Evolutionary conservation across 2,888 invertebrate genomes (phyloP).

Genomic region (Plagodis dolabraria): DNA sequence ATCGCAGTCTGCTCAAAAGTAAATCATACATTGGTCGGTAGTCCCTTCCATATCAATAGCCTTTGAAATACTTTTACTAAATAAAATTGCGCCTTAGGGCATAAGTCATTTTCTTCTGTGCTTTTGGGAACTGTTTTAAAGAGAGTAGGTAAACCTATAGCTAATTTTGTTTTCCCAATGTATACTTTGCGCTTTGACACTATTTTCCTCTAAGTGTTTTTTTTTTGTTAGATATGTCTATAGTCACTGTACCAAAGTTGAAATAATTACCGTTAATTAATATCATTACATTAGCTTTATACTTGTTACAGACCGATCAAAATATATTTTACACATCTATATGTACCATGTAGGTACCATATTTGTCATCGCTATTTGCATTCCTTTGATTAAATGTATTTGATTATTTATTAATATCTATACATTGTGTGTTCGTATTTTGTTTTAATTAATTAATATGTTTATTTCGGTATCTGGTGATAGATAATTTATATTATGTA

Average conservation of each 20-base stretch:
- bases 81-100: no score
- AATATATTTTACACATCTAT: no score
- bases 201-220: not conserved
- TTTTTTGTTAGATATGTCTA: constrained; percentile 1
- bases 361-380: not conserved
- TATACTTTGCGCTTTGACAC: no score
- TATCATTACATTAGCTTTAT: not conserved
- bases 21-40: no score
- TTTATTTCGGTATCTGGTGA: not conserved
- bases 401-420: not conserved
- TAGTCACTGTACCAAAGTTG: constrained; percentile 31
- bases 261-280: constrained; percentile 14
- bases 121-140: no score
- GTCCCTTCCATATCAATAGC: no score
- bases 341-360: no score
- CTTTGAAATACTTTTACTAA: no score
- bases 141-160: no score
- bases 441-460: not conserved
- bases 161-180: no score
- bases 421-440: not conserved
- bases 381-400: not conserved
- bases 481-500: not conserved
- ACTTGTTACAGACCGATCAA: not conserved
- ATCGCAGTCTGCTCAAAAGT: no score
- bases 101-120: no score